Evolutionary conservation across 2,888 invertebrate species (phyloP).

Genomic region (Agelastica alni): DNA sequence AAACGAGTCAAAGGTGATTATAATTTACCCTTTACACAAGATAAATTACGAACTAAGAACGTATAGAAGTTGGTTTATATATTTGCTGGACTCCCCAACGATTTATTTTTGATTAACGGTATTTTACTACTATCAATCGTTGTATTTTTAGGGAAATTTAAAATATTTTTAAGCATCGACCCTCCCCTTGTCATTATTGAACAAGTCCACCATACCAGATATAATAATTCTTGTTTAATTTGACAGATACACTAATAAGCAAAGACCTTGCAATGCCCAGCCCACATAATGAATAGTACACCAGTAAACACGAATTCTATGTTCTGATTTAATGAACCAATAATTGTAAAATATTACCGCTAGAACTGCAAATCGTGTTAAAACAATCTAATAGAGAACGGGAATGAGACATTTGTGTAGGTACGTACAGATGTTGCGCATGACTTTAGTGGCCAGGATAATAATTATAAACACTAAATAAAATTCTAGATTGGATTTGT

Average conservation of each 20-base stretch:
- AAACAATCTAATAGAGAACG: conserved; percentile 12
- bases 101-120: too few relatives aligned
- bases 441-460: background rate
- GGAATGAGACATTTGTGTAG: conserved; percentile 13
- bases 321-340: conserved; percentile 22
- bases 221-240: conserved; percentile 30
- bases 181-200: too few relatives aligned
- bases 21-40: too few relatives aligned
- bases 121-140: too few relatives aligned
- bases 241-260: conserved; percentile 29
- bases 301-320: conserved; percentile 23
- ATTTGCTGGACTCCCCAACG: too few relatives aligned
- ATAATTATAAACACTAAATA: too few relatives aligned
- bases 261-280: conserved; percentile 11
- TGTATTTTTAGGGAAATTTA: too few relatives aligned
- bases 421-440: background rate
- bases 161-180: too few relatives aligned
- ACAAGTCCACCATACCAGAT: conserved; percentile 19
- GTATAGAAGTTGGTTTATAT: too few relatives aligned
- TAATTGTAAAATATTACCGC: conserved; percentile 27
- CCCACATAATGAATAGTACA: conserved; percentile 27
- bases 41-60: too few relatives aligned
- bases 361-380: conserved; percentile 13
- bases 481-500: too few relatives aligned
- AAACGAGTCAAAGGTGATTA: too few relatives aligned